These are phyloP conservation scores for Trachymyrmex septentrionalis DNA, from an alignment of 1,140 invertebrate genomes.

Conservation along the genomic window DNA sequence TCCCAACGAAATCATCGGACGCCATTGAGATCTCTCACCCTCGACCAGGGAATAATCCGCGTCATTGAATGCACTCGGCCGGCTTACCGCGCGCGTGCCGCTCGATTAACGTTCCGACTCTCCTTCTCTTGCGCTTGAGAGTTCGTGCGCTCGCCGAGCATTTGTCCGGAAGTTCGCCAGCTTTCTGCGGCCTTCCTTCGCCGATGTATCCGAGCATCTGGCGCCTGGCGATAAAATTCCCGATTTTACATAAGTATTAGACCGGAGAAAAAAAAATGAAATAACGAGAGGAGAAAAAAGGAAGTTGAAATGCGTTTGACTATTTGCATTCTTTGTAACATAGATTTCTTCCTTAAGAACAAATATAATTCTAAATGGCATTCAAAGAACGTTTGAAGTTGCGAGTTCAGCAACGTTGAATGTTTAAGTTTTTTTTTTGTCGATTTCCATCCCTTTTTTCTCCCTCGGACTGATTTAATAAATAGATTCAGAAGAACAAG, in stretches of 20 bases:
- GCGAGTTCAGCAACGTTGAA: neutral
- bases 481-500: constrained; percentile 25
- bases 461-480: constrained; percentile 21
- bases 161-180: constrained; percentile 10
- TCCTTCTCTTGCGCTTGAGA: constrained; percentile 7
- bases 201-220: neutral
- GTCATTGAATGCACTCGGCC: constrained; percentile 45
- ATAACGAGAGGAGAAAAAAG: neutral
- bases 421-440: neutral
- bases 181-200: constrained; percentile 2
- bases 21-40: constrained; percentile 17
- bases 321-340: neutral
- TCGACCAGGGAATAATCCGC: neutral
- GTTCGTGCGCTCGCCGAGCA: neutral
- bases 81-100: constrained; percentile 38
- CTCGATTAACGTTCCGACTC: constrained; percentile 47
- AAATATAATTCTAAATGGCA: neutral
- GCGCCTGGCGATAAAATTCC: constrained; percentile 3
- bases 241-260: constrained; percentile 23
- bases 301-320: too few relatives aligned
- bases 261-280: neutral
- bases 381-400: neutral
- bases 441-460: neutral
- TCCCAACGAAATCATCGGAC: constrained; percentile 51
- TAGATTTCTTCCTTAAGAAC: constrained; percentile 9